These are phyloP conservation scores for Trichogramma dendrolimi DNA, from an alignment of 2,888 invertebrate species.

Conservation along the genomic window DNA sequence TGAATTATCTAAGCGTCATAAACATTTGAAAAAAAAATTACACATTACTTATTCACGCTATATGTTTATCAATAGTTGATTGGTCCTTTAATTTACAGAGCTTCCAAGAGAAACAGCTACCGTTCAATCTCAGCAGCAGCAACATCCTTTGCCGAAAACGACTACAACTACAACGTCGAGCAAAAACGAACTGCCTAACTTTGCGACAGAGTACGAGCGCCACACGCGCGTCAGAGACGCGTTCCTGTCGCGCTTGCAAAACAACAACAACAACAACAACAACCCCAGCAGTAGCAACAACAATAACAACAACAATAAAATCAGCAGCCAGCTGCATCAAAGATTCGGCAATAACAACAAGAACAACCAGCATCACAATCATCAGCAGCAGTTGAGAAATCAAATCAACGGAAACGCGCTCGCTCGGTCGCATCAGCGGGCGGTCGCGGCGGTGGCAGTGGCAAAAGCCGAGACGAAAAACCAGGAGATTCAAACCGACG, in stretches of 20 bases:
- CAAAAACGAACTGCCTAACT: background rate
- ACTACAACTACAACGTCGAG: background rate
- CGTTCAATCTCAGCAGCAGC: background rate
- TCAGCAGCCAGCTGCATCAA: background rate
- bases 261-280: slow-evolving; percentile 5
- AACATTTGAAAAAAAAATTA: too few species aligned
- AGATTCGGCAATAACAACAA: background rate
- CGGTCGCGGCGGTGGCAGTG: background rate
- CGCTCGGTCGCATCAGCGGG: background rate
- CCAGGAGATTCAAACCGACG: slow-evolving; percentile 10
- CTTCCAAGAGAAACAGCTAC: too few species aligned
- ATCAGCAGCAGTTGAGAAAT: too few species aligned
- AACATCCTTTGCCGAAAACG: slow-evolving; percentile 2
- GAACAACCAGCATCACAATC: background rate
- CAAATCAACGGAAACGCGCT: too few species aligned
- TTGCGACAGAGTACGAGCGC: too few species aligned
- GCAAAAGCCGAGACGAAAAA: slow-evolving; percentile 8
- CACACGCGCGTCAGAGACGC: too few species aligned
- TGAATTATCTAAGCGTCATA: too few species aligned
- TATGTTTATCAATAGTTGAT: too few species aligned
- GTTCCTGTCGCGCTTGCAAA: background rate
- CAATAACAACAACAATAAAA: background rate
- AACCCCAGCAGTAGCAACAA: slow-evolving; percentile 9
- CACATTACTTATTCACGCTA: too few species aligned
- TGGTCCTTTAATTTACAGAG: too few species aligned